A percentile compares a stretch with the other conserved stretches of the same genome.
Evolutionary conservation across 1,140 invertebrate genomes (phyloP).

Genomic region (Saccostrea echinata): DNA sequence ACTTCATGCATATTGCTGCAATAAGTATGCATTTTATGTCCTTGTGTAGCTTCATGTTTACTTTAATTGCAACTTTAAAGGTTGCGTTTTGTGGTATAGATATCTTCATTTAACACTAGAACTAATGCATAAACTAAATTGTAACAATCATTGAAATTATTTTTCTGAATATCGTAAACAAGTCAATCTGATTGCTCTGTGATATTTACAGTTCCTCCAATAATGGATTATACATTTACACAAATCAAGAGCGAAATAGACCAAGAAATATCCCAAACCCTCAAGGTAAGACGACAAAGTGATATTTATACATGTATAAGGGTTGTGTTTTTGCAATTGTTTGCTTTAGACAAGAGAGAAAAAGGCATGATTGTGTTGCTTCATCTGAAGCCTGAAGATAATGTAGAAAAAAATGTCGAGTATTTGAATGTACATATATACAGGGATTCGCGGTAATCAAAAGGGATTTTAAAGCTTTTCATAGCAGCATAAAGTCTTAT

Average conservation of each 20-base stretch:
- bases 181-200: neutral
- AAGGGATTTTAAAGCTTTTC: neutral
- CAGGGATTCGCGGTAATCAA: neutral
- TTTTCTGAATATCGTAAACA: neutral
- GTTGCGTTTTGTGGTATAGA: neutral
- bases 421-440: neutral
- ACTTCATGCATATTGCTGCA: neutral
- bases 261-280: conserved; percentile 75
- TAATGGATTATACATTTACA: conserved; percentile 75
- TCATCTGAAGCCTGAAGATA: neutral
- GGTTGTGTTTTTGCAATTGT: neutral
- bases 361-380: neutral
- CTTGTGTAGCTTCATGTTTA: neutral
- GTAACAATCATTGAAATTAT: neutral
- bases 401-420: neutral
- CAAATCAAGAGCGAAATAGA: conserved; percentile 71
- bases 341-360: neutral
- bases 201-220: conserved; percentile 72
- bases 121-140: neutral
- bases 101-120: neutral
- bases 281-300: conserved; percentile 64
- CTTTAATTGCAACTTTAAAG: neutral
- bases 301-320: neutral
- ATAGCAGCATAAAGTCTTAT: conserved; percentile 16
- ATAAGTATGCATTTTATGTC: neutral